A percentile compares a stretch with the other conserved stretches of the same genome.
Evolutionary conservation across 2,888 invertebrate species (phyloP).

Genomic region (Agrochola macilenta): DNA sequence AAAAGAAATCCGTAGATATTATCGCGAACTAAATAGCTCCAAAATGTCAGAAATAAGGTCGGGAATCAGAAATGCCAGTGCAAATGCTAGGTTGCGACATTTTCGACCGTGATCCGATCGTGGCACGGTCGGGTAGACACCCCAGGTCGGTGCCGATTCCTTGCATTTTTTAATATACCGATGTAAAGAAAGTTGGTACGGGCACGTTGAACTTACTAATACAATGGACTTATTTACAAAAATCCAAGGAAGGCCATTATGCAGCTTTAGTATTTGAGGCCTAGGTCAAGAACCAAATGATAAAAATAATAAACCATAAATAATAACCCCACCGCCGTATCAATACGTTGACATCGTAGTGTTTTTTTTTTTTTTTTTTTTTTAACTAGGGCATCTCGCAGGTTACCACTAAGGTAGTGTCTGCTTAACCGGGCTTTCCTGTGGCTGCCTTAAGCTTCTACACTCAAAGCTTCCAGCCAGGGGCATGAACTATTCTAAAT

Average conservation of each 20-base stretch:
- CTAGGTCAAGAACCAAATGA: neutral
- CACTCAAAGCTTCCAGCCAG: too few relatives aligned
- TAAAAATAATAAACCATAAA: too few relatives aligned
- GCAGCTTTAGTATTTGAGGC: neutral
- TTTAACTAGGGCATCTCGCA: too few relatives aligned
- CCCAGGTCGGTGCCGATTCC: slow-evolving; percentile 61
- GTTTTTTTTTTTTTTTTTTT: too few relatives aligned
- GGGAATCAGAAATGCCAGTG: slow-evolving; percentile 71
- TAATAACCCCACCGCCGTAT: neutral
- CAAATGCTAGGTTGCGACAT: slow-evolving; percentile 76
- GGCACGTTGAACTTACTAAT: neutral
- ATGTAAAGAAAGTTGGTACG: neutral
- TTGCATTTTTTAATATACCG: slow-evolving; percentile 37
- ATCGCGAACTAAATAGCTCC: slow-evolving; percentile 69
- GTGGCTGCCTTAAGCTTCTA: too few relatives aligned
- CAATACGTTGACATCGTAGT: neutral
- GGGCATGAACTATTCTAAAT: too few relatives aligned
- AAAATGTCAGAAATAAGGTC: slow-evolving; percentile 82
- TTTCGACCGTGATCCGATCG: slow-evolving; percentile 69
- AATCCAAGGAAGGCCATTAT: neutral
- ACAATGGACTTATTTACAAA: neutral
- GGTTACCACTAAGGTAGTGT: too few relatives aligned
- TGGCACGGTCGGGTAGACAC: slow-evolving; percentile 71
- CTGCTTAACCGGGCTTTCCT: too few relatives aligned
- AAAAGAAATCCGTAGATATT: slow-evolving; percentile 61